Conservation (phyloP, 2,888 invertebrate species). For the Caenorhabditis doughertyi region DNA sequence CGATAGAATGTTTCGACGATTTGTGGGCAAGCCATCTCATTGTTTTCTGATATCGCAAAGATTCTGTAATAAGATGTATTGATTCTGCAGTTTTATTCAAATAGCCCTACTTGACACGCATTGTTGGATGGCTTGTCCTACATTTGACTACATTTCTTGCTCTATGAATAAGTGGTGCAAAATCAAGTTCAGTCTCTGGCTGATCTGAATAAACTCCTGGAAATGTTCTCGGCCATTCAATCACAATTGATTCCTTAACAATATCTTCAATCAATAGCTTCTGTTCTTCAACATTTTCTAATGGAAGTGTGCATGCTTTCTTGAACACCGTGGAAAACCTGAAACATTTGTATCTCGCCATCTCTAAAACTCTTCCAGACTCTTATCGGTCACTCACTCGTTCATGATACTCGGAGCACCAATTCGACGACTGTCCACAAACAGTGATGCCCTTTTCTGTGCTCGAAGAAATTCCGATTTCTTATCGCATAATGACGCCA, state of each 20-base stretch:
- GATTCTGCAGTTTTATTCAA: not conserved
- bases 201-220: constrained; percentile 61
- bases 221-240: constrained; percentile 74
- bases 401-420: constrained; percentile 61
- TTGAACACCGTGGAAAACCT: constrained; percentile 48
- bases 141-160: constrained; percentile 78
- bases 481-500: constrained; percentile 56
- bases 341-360: not conserved
- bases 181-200: constrained; percentile 67
- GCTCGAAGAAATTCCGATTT: constrained; percentile 66
- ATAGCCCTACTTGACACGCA: constrained; percentile 73
- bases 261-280: constrained; percentile 33
- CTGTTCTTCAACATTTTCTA: constrained; percentile 42
- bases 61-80: constrained; percentile 60
- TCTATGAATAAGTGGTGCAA: constrained; percentile 76
- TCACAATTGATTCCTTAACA: constrained; percentile 67
- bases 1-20: constrained; percentile 72
- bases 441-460: constrained; percentile 66
- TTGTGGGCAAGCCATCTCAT: constrained; percentile 52
- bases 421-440: constrained; percentile 63
- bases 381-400: constrained; percentile 55
- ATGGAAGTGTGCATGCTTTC: constrained; percentile 19
- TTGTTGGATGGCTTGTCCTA: constrained; percentile 77
- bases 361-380: constrained; percentile 29
- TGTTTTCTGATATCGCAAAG: constrained; percentile 68